A percentile compares a stretch with the other conserved stretches of the same genome.
Evolutionary conservation across 2,113 vertebrate genomes (phyloP).

Genomic region (Vulpes ferrilata): DNA sequence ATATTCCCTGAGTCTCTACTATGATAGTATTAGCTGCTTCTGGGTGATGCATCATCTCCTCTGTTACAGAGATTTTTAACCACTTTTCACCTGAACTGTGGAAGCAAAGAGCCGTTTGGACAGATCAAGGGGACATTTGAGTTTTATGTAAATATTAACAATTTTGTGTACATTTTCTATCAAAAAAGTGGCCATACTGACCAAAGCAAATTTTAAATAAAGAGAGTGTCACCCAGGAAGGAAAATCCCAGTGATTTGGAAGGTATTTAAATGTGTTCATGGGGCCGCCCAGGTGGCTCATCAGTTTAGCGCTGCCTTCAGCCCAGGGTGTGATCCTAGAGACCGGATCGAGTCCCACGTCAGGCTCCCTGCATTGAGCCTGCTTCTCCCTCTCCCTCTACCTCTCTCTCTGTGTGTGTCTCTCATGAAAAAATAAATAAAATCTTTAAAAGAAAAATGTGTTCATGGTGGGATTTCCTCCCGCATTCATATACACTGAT

Average conservation of each 20-base stretch:
- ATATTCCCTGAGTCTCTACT: neutral
- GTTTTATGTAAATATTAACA: neutral
- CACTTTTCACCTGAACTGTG: neutral
- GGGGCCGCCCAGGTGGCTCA: too few species aligned
- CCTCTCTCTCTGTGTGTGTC: too few species aligned
- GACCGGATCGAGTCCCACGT: too few species aligned
- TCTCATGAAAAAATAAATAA: too few species aligned
- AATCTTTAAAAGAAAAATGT: too few species aligned
- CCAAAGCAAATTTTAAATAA: slow-evolving; percentile 14
- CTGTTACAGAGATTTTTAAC: neutral
- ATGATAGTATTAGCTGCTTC: neutral
- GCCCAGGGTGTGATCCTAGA: too few species aligned
- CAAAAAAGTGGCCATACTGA: neutral
- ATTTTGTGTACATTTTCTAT: neutral
- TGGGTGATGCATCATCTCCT: neutral
- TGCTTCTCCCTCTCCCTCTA: too few species aligned
- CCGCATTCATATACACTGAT: neutral
- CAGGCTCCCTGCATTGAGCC: too few species aligned
- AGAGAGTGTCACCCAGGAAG: neutral
- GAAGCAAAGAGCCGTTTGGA: neutral
- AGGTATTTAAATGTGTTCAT: neutral
- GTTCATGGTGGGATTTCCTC: neutral
- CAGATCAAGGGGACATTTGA: neutral
- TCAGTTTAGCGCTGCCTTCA: too few species aligned
- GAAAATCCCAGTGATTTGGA: neutral